phyloP scores from a whole-genome alignment of 2,797 vertebrate genomes.

The Falco columbarius region DNA sequence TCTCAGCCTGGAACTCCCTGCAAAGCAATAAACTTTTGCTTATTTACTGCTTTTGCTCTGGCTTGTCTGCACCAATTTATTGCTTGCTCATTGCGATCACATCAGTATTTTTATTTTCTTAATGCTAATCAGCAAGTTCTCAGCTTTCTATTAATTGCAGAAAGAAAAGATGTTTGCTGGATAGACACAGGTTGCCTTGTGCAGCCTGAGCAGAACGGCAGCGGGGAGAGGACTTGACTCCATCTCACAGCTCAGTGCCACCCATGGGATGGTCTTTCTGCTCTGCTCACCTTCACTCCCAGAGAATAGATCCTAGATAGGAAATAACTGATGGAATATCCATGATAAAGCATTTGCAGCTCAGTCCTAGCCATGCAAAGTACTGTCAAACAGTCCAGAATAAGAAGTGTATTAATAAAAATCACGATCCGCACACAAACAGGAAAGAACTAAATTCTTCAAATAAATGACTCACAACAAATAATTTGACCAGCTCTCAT shows the following conservation, averaged over 20 bases:
- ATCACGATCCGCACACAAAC: neutral
- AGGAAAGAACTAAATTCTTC: slow-evolving; percentile 40
- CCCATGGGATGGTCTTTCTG: neutral
- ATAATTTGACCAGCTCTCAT: slow-evolving; percentile 52
- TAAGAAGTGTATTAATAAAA: slow-evolving; percentile 9
- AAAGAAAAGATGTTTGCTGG: neutral
- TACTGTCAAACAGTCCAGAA: neutral
- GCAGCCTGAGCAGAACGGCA: neutral
- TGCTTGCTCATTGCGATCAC: neutral
- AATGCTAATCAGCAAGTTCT: neutral
- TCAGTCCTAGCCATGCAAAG: neutral
- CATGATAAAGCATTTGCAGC: neutral
- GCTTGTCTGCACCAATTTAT: neutral
- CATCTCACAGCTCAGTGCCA: neutral
- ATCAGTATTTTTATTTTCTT: neutral
- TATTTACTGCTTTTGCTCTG: slow-evolving; percentile 14
- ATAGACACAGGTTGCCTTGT: neutral
- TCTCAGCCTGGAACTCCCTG: neutral
- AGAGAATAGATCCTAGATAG: neutral
- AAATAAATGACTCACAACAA: slow-evolving; percentile 58
- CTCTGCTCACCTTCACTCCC: neutral
- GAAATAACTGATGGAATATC: neutral
- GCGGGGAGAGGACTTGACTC: neutral
- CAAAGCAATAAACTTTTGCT: neutral
- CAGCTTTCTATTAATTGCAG: neutral